These are phyloP conservation scores for Stenchaetothrips biformis DNA, from an alignment of 2,888 invertebrate species.

Conservation along the genomic window DNA sequence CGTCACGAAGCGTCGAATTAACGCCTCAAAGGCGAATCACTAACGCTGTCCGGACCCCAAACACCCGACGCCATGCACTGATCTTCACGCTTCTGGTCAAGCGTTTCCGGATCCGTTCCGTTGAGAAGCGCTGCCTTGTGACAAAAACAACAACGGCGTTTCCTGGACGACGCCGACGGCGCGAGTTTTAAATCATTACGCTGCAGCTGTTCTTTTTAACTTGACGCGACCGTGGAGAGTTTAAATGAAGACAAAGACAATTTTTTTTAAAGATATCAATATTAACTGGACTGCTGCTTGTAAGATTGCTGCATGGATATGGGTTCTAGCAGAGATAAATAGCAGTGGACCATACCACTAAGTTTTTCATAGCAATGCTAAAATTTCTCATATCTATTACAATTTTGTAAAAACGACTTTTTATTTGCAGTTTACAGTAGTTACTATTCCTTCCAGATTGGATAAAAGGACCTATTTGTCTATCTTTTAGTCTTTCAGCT, in stretches of 20 bases:
- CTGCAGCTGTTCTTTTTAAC: too few relatives aligned
- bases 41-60: neutral
- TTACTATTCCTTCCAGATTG: neutral
- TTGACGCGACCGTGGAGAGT: too few relatives aligned
- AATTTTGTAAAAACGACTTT: neutral
- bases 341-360: too few relatives aligned
- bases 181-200: neutral
- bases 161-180: neutral
- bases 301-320: too few relatives aligned
- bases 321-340: too few relatives aligned
- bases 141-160: neutral
- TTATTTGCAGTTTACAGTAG: neutral
- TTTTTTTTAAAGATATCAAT: too few relatives aligned
- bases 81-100: neutral
- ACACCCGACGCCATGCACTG: neutral
- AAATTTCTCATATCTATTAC: neutral
- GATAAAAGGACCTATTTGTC: neutral
- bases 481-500: neutral
- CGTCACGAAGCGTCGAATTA: neutral
- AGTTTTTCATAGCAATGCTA: neutral
- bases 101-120: neutral
- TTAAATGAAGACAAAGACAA: too few relatives aligned
- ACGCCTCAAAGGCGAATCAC: neutral
- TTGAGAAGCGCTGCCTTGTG: neutral
- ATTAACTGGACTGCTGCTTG: too few relatives aligned